Evolutionary conservation across 2,888 invertebrate genomes (phyloP).

Genomic region (Hyposoter didymator): DNA sequence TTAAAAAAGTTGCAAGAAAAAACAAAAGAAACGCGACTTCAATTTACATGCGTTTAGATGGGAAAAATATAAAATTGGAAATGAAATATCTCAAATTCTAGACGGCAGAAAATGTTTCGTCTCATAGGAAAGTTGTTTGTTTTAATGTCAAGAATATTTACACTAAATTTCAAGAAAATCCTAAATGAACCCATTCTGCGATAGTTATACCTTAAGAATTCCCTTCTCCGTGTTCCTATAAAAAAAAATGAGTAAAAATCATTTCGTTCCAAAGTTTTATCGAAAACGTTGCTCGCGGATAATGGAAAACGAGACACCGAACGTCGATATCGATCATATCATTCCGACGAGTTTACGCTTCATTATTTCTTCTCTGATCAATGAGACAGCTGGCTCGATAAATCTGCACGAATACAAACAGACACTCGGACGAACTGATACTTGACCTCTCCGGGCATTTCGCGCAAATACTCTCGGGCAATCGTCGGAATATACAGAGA

Average conservation of each 20-base stretch:
- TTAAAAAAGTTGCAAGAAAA: too few species aligned
- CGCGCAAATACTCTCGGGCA: constrained; percentile 10
- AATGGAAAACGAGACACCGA: neutral
- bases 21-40: too few species aligned
- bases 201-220: too few species aligned
- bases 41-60: too few species aligned
- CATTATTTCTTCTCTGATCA: constrained; percentile 24
- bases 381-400: constrained; percentile 27
- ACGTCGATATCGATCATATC: neutral
- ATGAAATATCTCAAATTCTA: too few species aligned
- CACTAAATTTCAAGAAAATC: too few species aligned
- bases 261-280: neutral
- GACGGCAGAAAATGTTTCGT: too few species aligned
- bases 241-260: neutral
- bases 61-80: too few species aligned
- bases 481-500: neutral
- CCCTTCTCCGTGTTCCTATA: neutral
- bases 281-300: neutral
- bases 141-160: too few species aligned
- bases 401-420: neutral
- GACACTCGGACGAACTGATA: neutral
- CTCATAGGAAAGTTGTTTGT: too few species aligned
- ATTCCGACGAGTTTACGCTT: neutral
- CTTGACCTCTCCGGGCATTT: constrained; percentile 8
- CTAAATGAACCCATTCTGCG: too few species aligned